Percentiles rank a stretch among this genome's conserved stretches.
phyloP scores from a whole-genome alignment of 2,113 vertebrate genomes.

The Macrotis lagotis region DNA sequence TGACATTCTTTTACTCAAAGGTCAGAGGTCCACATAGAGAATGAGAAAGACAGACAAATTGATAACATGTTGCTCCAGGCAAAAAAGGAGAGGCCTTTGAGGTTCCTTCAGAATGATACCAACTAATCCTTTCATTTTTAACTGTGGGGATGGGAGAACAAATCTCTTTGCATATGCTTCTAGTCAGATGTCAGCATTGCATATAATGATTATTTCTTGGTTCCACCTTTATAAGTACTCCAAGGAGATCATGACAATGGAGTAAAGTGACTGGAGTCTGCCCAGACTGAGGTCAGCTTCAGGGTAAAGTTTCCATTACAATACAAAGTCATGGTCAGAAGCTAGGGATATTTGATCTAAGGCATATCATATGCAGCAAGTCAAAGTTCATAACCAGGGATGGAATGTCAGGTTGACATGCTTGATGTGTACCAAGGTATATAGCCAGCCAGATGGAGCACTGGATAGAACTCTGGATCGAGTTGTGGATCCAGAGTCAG shows the following conservation, averaged over 20 bases:
- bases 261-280: neutral
- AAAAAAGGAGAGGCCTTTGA: neutral
- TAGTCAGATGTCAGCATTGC: neutral
- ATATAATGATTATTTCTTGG: constrained; percentile 7
- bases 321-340: neutral
- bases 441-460: neutral
- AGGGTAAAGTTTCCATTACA: neutral
- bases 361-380: neutral
- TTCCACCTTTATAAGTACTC: neutral
- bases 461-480: neutral
- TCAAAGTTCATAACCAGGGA: neutral
- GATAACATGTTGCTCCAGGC: neutral
- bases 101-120: neutral
- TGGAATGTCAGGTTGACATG: neutral
- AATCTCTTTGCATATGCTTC: neutral
- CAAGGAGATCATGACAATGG: neutral
- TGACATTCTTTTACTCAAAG: neutral
- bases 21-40: neutral
- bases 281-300: neutral
- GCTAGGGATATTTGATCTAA: neutral
- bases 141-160: neutral
- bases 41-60: neutral
- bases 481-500: neutral
- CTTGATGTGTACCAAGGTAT: neutral
- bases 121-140: neutral